Percentiles rank a stretch among this genome's conserved stretches.
Evolutionary conservation across 2,797 vertebrate genomes (phyloP).

Genomic region (Danio aesculapii): DNA sequence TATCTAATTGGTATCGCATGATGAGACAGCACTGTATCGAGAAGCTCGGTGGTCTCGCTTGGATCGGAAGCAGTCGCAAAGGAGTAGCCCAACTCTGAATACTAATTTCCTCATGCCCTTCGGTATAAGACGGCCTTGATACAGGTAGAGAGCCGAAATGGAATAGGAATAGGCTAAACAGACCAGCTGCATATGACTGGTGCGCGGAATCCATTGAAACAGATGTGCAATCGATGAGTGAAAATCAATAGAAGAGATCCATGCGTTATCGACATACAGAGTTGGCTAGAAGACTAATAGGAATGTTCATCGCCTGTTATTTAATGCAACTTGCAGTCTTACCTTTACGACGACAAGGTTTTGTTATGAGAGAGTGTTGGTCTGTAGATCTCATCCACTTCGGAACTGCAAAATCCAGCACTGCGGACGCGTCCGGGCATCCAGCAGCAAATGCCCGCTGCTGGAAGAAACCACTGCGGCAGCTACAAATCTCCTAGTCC

Average conservation of each 20-base stretch:
- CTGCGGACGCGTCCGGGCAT: conserved; percentile 45
- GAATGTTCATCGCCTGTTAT: not conserved
- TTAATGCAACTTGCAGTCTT: conserved; percentile 19
- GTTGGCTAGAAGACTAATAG: conserved; percentile 2
- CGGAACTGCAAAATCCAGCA: conserved; percentile 54
- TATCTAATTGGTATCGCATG: conserved; percentile 17
- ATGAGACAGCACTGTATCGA: conserved; percentile 18
- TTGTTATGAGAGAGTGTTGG: conserved; percentile 1
- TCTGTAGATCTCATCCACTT: conserved; percentile 44
- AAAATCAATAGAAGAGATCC: conserved; percentile 8
- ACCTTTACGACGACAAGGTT: conserved; percentile 32
- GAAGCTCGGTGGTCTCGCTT: conserved; percentile 1
- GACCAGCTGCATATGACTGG: conserved; percentile 4
- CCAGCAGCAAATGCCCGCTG: conserved; percentile 47
- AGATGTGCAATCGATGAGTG: conserved; percentile 33
- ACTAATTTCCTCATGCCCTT: conserved; percentile 51
- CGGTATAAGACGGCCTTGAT: conserved; percentile 19
- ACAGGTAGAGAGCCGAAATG: conserved; percentile 27
- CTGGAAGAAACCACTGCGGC: conserved; percentile 55
- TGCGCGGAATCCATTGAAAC: not conserved
- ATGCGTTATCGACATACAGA: conserved; percentile 26
- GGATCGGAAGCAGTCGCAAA: conserved; percentile 40
- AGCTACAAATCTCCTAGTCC: conserved; percentile 58
- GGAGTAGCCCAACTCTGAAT: conserved; percentile 60
- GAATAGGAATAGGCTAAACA: not conserved